Percentiles rank a stretch among this genome's conserved stretches.
These are phyloP conservation scores for Columbina picui DNA, from an alignment of 2,113 vertebrate species.

Conservation along the genomic window DNA sequence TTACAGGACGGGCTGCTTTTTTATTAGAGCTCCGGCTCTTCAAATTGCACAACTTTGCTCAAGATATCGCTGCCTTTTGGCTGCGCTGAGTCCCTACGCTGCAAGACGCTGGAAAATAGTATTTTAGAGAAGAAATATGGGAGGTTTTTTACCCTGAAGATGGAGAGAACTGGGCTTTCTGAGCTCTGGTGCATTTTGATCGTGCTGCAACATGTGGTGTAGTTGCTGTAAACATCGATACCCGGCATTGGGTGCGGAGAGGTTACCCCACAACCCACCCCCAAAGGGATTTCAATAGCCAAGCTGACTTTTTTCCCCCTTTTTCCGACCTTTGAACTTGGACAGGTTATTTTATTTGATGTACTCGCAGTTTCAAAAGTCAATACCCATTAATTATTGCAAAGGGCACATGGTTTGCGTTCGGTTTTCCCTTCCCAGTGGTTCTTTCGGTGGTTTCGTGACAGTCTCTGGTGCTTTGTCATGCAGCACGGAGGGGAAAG, in stretches of 20 bases:
- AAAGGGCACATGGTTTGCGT: not conserved
- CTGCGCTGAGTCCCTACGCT: not conserved
- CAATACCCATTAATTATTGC: fast-evolving
- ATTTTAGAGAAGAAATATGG: not conserved
- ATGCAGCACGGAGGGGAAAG: not conserved
- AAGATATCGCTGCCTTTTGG: not conserved
- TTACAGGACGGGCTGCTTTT: not conserved
- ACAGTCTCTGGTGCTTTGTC: not conserved
- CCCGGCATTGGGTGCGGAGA: no score
- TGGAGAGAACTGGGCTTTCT: not conserved
- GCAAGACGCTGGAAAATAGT: not conserved
- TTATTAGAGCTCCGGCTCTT: not conserved
- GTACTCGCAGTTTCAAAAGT: not conserved
- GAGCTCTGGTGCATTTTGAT: not conserved
- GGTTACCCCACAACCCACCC: no score
- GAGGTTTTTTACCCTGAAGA: fast-evolving
- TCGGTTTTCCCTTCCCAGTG: not conserved
- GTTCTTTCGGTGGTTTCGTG: fast-evolving
- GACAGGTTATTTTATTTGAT: not conserved
- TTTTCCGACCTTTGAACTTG: not conserved
- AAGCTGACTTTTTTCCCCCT: not conserved
- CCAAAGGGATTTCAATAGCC: not conserved
- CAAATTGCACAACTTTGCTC: not conserved
- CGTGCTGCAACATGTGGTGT: fast-evolving
- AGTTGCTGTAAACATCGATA: not conserved